Evolutionary conservation across 2,113 vertebrate genomes (phyloP), one percentile per base, ranked within the genome.

Genomic region (Nycticebus coucang): DNA sequence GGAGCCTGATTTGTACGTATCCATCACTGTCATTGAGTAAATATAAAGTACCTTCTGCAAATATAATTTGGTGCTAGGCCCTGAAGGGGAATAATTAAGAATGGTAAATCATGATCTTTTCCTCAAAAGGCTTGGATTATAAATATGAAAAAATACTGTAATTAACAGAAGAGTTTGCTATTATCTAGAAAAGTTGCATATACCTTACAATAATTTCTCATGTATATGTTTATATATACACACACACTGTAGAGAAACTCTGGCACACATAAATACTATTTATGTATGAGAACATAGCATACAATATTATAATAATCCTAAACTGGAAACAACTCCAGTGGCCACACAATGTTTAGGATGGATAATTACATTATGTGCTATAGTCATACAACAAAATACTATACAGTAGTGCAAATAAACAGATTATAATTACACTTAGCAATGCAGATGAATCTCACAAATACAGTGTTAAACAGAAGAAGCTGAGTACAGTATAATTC

Each of bases 111-210:
- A 17, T 62, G 45, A 60, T 83, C 64, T 83, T 87, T 89, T 85
- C 57, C 35, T 77, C 71, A 77, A 62, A 81, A 62, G 33, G 11
- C 37, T 59, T 74, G 59, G 55, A 30, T 64, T 3, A 30, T 64
- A 90, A 80, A 35, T 81, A 77, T 66, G 41, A 94, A 94, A 87
- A 96, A 59, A 69, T 50, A 50, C 45, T 50, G 45, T 50, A 71
- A 50, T 19, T 69, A 78, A 77, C 33, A 71, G 59, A 75, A 93
- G 88, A 19, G 30, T 74, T 86, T 93, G 64, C 75, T 79, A 0
- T 93, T 86, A 41, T 37, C 37, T 95, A 68, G 77, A 75, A 93
- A 90, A 93, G 33, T 45, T 69, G 60, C 50, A 24, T 64, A 50
- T 60, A 77, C 17, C 9, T 50, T 62, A 21, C 37, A 50, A 55